Percentiles rank a stretch among this genome's conserved stretches.
Evolutionary conservation across 37 sponge, comb jelly and placozoan species (phyloP).

Genomic region (Halisarca cf. caerulea): DNA sequence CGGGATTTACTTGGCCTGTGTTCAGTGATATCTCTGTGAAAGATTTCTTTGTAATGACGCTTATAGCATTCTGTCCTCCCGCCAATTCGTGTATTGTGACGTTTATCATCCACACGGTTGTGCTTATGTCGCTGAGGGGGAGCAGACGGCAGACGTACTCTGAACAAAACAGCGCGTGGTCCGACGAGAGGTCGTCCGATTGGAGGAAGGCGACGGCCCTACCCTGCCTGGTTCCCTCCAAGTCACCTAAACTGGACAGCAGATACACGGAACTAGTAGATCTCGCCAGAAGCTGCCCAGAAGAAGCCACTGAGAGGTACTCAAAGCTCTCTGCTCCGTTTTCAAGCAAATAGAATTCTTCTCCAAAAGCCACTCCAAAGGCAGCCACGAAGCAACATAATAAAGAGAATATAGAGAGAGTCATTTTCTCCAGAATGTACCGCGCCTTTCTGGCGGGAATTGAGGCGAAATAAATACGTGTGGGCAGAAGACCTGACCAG

Average conservation of each 20-base stretch:
- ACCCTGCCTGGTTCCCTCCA: too few relatives aligned
- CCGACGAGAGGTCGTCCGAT: background rate
- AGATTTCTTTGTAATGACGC: background rate
- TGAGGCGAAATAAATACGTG: too few relatives aligned
- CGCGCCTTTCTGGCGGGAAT: too few relatives aligned
- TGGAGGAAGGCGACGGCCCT: background rate
- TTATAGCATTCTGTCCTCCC: background rate
- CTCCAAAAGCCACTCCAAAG: background rate
- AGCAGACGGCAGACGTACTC: background rate
- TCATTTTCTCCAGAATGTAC: too few relatives aligned
- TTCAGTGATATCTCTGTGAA: background rate
- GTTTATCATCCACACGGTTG: background rate
- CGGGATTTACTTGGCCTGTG: background rate
- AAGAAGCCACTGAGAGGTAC: background rate
- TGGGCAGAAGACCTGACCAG: too few relatives aligned
- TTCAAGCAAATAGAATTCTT: background rate
- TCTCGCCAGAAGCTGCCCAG: background rate
- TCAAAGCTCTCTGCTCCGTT: background rate
- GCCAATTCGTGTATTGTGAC: too few relatives aligned
- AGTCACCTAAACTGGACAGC: background rate
- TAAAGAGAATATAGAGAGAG: too few relatives aligned
- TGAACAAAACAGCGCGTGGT: background rate
- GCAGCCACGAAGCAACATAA: too few relatives aligned
- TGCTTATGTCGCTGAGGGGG: background rate
- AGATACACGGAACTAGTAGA: background rate